A percentile compares a stretch with the other conserved stretches of the same genome.
These are phyloP conservation scores for Drosophila punjabiensis DNA, from an alignment of 1,140 invertebrate species.

Conservation along the genomic window DNA sequence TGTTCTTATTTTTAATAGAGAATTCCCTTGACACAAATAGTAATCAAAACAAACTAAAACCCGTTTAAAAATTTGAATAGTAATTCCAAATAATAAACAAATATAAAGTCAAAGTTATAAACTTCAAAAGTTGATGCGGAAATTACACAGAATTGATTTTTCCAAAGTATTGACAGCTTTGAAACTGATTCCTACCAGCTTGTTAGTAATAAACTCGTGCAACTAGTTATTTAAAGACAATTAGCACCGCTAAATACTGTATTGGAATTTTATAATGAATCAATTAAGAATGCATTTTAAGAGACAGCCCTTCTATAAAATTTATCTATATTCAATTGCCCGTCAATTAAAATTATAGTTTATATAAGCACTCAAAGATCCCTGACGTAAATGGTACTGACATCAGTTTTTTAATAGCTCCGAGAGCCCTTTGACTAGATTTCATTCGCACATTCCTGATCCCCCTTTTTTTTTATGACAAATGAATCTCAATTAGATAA, in stretches of 20 bases:
- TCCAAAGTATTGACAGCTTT: background rate
- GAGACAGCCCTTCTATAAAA: background rate
- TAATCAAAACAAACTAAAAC: background rate
- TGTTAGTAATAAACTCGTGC: background rate
- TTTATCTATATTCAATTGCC: background rate
- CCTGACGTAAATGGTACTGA: background rate
- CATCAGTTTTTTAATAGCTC: background rate
- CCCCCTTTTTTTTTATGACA: background rate
- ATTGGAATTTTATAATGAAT: conserved; percentile 22
- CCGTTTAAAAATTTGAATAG: background rate
- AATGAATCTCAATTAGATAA: conserved; percentile 65
- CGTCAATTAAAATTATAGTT: background rate
- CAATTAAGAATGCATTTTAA: background rate
- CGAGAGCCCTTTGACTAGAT: conserved; percentile 2
- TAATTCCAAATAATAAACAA: background rate
- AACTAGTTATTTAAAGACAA: background rate
- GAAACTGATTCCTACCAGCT: background rate
- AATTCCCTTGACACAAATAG: background rate
- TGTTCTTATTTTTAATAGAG: background rate
- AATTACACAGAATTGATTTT: background rate
- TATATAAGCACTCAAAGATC: conserved; percentile 5
- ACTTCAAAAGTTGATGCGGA: background rate
- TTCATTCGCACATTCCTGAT: conserved; percentile 5
- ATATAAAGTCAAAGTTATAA: background rate
- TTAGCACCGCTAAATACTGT: background rate